These are phyloP conservation scores for Erpornis zantholeuca DNA, from an alignment of 2,113 vertebrate species.

Conservation along the genomic window DNA sequence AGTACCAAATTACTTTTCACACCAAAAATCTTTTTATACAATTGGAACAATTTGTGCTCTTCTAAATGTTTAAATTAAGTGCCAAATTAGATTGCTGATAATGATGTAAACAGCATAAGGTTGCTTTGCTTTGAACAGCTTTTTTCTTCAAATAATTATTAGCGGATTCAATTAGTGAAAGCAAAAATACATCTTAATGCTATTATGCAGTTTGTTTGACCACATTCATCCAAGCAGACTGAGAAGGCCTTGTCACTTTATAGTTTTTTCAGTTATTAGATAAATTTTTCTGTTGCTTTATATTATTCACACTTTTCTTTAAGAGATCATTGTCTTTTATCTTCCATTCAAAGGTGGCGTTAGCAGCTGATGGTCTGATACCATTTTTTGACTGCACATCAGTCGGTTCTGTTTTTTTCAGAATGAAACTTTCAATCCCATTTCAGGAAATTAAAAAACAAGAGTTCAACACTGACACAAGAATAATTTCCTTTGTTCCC, in stretches of 20 bases:
- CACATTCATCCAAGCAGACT: not conserved
- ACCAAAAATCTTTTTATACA: not conserved
- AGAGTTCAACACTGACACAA: not conserved
- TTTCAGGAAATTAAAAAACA: not conserved
- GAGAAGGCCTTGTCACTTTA: not conserved
- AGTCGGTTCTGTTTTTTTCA: not conserved
- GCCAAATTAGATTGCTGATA: not conserved
- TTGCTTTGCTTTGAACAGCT: not conserved
- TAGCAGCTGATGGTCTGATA: not conserved
- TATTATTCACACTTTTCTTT: not conserved
- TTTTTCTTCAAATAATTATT: not conserved
- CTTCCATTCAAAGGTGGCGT: not conserved
- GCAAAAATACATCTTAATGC: not conserved
- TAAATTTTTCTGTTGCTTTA: not conserved
- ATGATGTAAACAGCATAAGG: not conserved
- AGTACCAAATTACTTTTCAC: not conserved
- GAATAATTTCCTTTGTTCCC: not conserved
- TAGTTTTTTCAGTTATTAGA: not conserved
- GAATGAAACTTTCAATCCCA: not conserved
- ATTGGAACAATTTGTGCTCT: not conserved
- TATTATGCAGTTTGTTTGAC: not conserved
- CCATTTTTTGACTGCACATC: not conserved
- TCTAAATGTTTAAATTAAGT: not conserved
- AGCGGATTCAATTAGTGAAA: not conserved
- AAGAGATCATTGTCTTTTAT: not conserved